A percentile compares a stretch with the other conserved stretches of the same genome.
These are phyloP conservation scores for Phataginus tricuspis DNA, from an alignment of 2,797 vertebrate species.

Conservation along the genomic window DNA sequence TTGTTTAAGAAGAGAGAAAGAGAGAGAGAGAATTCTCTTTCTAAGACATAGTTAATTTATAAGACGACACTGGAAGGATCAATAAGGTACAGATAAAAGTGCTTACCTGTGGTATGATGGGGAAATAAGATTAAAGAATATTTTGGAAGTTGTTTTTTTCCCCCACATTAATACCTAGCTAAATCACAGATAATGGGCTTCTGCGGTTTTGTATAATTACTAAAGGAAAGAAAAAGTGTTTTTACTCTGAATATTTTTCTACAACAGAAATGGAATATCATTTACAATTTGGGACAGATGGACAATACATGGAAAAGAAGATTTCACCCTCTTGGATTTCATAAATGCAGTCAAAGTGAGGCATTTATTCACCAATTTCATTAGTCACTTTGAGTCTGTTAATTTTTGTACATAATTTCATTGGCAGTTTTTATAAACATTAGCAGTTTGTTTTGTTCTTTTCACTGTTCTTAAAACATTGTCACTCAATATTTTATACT, in stretches of 20 bases:
- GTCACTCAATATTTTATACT: background rate
- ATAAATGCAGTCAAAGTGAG: conserved; percentile 97
- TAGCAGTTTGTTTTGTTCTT: background rate
- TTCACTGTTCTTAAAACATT: conserved; percentile 11
- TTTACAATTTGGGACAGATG: conserved; percentile 99
- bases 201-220: background rate
- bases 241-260: conserved; percentile 61
- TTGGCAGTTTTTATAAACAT: background rate
- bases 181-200: conserved; percentile 26
- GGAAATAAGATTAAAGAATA: background rate
- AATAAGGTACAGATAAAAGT: background rate
- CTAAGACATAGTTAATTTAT: background rate
- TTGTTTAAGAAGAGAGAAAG: background rate
- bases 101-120: background rate
- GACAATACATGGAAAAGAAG: conserved; percentile 94
- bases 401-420: background rate
- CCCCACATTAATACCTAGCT: background rate
- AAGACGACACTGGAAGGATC: background rate
- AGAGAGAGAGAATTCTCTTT: background rate
- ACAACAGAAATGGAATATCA: conserved; percentile 92
- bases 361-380: conserved; percentile 28
- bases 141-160: background rate
- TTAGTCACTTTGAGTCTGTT: background rate
- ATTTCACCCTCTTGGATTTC: conserved; percentile 97
- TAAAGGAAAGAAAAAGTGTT: conserved; percentile 40